These are phyloP conservation scores for Belonocnema kinseyi DNA, from an alignment of 1,140 invertebrate species.

Conservation along the genomic window DNA sequence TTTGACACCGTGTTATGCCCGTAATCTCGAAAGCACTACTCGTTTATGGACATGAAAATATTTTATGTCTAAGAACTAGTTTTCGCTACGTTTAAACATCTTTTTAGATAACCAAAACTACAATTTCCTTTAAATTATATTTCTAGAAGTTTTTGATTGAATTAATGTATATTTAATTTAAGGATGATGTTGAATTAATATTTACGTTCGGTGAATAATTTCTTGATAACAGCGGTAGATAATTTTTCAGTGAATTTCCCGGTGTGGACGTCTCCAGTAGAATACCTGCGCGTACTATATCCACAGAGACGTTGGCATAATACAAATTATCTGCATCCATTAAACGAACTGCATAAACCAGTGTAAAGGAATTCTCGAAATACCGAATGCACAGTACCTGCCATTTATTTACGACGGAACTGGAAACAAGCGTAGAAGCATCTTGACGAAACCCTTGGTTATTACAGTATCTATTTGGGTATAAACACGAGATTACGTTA, in stretches of 20 bases:
- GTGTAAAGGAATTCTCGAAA: constrained; percentile 26
- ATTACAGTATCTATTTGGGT: constrained; percentile 24
- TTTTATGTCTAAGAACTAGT: not conserved
- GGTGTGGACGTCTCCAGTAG: not conserved
- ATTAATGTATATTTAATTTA: not conserved
- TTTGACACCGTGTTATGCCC: no score
- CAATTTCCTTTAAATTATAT: no score
- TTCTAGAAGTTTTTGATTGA: not conserved
- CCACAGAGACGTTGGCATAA: constrained; percentile 12
- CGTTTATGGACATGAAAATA: no score
- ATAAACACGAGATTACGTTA: constrained; percentile 46
- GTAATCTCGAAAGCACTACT: no score
- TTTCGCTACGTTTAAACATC: not conserved
- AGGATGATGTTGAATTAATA: not conserved
- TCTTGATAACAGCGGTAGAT: no score
- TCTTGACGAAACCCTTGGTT: constrained; percentile 5
- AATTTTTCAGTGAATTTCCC: constrained; percentile 3
- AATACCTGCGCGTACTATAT: constrained; percentile 17
- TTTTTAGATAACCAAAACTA: not conserved
- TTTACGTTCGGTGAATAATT: no score
- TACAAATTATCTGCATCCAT: constrained; percentile 25
- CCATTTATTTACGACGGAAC: constrained; percentile 4
- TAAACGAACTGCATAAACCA: constrained; percentile 16
- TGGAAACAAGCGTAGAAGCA: not conserved
- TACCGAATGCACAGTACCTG: constrained; percentile 27